A percentile compares a stretch with the other conserved stretches of the same genome.
Evolutionary conservation across 2,113 vertebrate species (phyloP).

Genomic region (Lophotis ruficrista): DNA sequence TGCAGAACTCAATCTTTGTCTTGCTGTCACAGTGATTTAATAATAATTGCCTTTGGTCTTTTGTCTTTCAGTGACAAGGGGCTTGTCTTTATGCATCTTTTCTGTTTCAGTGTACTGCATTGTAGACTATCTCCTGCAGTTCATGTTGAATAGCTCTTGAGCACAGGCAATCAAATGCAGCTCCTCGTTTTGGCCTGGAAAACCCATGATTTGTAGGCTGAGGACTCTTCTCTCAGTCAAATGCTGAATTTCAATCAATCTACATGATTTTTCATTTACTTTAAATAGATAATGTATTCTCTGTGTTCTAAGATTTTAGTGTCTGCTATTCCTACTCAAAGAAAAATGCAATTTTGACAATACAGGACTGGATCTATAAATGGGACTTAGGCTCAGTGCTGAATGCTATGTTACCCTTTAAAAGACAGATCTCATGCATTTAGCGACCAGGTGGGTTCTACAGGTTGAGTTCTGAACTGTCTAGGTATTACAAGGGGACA

Average conservation of each 20-base stretch:
- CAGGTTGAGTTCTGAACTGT: neutral
- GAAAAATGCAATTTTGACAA: neutral
- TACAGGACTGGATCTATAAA: neutral
- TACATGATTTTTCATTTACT: neutral
- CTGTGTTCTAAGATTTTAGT: neutral
- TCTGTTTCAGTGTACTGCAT: neutral
- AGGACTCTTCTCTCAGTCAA: neutral
- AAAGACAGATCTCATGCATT: neutral
- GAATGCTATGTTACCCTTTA: neutral
- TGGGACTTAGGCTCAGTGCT: neutral
- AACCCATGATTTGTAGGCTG: neutral
- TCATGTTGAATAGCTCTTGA: neutral
- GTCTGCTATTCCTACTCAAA: neutral
- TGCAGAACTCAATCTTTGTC: constrained; percentile 23
- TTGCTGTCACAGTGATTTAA: neutral
- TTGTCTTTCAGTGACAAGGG: neutral
- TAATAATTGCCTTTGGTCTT: constrained; percentile 20
- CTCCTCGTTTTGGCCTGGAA: neutral
- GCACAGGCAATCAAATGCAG: neutral
- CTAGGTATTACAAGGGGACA: neutral
- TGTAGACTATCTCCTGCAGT: neutral
- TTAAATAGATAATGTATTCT: neutral
- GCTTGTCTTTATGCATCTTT: neutral
- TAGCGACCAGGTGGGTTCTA: neutral
- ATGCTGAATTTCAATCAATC: neutral